Base-by-base conservation (phyloP, 2,797 vertebrate species). In the Hephaestus fuliginosus region DNA sequence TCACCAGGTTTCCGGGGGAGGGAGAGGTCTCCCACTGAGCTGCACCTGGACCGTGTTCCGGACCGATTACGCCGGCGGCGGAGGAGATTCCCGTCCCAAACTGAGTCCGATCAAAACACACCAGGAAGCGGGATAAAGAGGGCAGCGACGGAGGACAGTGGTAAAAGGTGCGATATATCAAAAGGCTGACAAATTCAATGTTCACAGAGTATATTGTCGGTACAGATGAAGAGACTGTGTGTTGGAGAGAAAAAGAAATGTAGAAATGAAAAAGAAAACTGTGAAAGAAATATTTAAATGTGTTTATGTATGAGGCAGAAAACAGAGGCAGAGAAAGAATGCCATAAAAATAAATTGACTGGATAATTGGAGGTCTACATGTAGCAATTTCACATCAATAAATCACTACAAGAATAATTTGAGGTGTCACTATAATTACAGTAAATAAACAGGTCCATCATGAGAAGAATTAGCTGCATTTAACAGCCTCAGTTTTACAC, bases 31-130 rank as follows among this genome's bases (percentile, higher is more conserved):
- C 90, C 81, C 1, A 52, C 80, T 3, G 78, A 69, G 85, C 64
- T 82, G 90, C 93, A 94, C 90, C 92, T 93, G 93, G 90, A 89
- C 82, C 70, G 74, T 46, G 55, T 74, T 88, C 65, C 2, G 12
- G 61, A 77, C 6, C 52, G 43, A 81, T 89, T 89, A 88, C 1
- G 44, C 70, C 13, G 1, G 12, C 15, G 74, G 52, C 25, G 75
- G 41, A 67, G 58, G 61, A 81, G 68, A 83, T 30, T 61, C 66
- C 43, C 4, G 5, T 52, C 30, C 61, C 5, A 1, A 64, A 48
- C 6, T 33, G 11, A 52, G 48, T 39, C 66, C 1, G 7, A 64
- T 73, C 62, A 36, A 61, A 58, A 72, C 7, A 18, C 84, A 36
- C 2, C 48, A 60, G 57, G 22, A 74, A 61, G 30, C 4, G 41